Conservation (phyloP, 2,113 vertebrate species). For the Callipepla squamata region DNA sequence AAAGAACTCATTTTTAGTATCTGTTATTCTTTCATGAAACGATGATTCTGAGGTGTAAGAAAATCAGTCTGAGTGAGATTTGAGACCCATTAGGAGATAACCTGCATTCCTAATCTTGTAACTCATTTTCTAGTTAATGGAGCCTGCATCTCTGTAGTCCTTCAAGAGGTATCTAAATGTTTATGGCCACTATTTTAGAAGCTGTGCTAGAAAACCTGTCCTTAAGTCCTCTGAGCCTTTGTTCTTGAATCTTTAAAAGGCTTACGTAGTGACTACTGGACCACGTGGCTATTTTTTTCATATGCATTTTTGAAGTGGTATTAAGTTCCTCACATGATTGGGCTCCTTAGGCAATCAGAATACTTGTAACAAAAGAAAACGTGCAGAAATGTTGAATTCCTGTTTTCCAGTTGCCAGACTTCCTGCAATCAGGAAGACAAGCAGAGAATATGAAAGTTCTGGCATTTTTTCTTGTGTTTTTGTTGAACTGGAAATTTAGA, state of each 20-base stretch:
- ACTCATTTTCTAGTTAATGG: neutral
- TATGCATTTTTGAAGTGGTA: neutral
- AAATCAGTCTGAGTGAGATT: neutral
- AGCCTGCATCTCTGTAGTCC: neutral
- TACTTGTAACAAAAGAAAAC: constrained; percentile 8
- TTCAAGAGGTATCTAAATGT: neutral
- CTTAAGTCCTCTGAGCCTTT: neutral
- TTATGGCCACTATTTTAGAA: neutral
- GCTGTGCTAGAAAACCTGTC: neutral
- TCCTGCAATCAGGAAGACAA: neutral
- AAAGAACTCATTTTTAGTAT: neutral
- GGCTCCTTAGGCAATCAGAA: neutral
- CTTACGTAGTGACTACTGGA: neutral
- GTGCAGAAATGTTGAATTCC: neutral
- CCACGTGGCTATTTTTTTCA: neutral
- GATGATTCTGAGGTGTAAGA: neutral
- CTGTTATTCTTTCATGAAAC: neutral
- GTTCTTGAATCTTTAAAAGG: neutral
- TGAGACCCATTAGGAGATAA: neutral
- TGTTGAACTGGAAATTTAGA: neutral
- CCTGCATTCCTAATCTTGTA: neutral
- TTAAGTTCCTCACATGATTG: neutral
- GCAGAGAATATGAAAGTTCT: neutral
- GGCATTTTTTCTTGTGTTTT: neutral
- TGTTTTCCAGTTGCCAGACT: neutral